Percentiles rank a stretch among this genome's conserved stretches.
phyloP scores from a whole-genome alignment of 2,113 vertebrate genomes.

The Antigone vipio region DNA sequence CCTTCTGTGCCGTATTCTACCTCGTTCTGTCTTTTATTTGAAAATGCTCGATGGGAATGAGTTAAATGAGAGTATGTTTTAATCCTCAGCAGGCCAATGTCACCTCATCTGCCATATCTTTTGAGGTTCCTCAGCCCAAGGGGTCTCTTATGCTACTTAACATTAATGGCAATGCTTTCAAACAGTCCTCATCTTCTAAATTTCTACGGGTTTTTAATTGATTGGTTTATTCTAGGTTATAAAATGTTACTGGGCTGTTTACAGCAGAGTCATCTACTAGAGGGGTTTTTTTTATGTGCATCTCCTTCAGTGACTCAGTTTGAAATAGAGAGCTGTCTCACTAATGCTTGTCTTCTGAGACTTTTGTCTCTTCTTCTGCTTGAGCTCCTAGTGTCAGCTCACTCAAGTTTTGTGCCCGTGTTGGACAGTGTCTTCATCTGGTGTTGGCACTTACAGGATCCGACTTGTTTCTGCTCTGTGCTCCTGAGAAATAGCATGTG shows the following conservation, averaged over 20 bases:
- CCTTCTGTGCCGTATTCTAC: background rate
- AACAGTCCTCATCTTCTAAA: accelerated
- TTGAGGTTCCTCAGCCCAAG: background rate
- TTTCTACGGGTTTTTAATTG: background rate
- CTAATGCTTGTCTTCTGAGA: background rate
- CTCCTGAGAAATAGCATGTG: background rate
- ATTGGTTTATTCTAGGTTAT: background rate
- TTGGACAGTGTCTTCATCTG: background rate
- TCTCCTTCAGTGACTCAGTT: background rate
- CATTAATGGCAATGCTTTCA: background rate
- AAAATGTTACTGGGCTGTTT: background rate
- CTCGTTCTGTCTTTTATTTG: background rate
- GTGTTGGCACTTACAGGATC: background rate
- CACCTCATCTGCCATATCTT: background rate
- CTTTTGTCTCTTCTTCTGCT: background rate
- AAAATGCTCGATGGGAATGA: background rate
- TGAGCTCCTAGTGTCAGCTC: background rate
- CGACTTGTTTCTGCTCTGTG: background rate
- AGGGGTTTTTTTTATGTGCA: background rate
- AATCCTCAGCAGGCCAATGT: background rate
- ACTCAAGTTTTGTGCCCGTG: background rate
- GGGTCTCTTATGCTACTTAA: background rate
- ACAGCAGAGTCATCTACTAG: background rate
- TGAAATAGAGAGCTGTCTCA: background rate
- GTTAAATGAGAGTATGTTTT: background rate